Conservation (phyloP, 2,888 invertebrate species). For the Diachrysia chrysitis region DNA sequence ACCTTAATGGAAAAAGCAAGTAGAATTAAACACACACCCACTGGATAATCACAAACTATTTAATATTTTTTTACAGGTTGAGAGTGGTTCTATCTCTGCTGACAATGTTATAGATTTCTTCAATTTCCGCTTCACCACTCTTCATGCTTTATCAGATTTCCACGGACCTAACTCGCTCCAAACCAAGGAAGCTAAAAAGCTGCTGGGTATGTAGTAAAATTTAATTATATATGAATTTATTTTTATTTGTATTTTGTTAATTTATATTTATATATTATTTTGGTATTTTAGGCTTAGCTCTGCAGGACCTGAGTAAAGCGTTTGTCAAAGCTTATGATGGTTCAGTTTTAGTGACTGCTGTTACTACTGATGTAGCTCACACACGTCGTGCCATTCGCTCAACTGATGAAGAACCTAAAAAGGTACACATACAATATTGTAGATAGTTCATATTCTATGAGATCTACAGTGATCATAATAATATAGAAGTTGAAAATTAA, state of each 20-base stretch:
- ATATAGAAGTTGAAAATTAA: neutral
- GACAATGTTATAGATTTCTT: conserved; percentile 91
- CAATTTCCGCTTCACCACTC: conserved; percentile 90
- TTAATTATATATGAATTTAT: neutral
- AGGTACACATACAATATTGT: neutral
- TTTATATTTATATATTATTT: conserved; percentile 6
- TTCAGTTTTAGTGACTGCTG: conserved; percentile 90
- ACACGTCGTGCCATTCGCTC: conserved; percentile 85
- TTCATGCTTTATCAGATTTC: conserved; percentile 90
- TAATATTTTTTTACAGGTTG: conserved; percentile 76
- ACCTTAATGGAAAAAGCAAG: no score
- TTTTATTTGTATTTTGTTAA: no score
- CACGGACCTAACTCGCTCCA: conserved; percentile 91
- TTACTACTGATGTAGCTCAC: conserved; percentile 91
- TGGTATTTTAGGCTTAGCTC: conserved; percentile 73
- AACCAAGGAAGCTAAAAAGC: conserved; percentile 90
- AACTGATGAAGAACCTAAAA: conserved; percentile 61
- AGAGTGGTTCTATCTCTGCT: conserved; percentile 80
- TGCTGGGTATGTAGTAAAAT: conserved; percentile 83
- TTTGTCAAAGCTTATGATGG: conserved; percentile 89
- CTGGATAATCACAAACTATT: neutral
- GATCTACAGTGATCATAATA: no score
- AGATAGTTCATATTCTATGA: no score
- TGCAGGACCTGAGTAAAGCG: conserved; percentile 86
- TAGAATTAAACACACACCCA: no score